A percentile compares a stretch with the other conserved stretches of the same genome.
Evolutionary conservation across 2,888 invertebrate genomes (phyloP).

Genomic region (Harpagoxenus sublaevis): DNA sequence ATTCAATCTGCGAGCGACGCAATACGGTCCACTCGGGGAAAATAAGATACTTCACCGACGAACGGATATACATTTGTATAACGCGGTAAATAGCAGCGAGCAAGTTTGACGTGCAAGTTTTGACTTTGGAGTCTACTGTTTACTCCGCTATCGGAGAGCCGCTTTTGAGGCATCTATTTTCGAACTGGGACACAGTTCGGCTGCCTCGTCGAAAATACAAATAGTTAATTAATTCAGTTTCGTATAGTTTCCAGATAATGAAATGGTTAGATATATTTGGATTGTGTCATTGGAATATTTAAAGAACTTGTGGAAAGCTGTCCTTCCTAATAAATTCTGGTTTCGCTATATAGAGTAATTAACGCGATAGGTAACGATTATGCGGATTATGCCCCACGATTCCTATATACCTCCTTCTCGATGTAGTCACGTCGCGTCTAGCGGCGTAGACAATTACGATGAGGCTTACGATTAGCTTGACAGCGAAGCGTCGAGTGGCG

Average conservation of each 20-base stretch:
- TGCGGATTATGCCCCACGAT: constrained; percentile 28
- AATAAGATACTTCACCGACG: constrained; percentile 12
- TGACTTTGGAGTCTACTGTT: constrained; percentile 32
- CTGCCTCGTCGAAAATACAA: neutral
- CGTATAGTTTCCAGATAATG: neutral
- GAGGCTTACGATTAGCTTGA: constrained; percentile 69
- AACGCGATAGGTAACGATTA: constrained; percentile 40
- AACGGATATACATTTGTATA: neutral
- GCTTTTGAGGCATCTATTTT: constrained; percentile 10
- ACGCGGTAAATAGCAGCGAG: constrained; percentile 12
- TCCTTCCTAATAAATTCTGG: neutral
- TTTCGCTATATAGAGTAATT: constrained; percentile 22
- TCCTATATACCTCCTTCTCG: constrained; percentile 29
- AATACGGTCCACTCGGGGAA: constrained; percentile 14
- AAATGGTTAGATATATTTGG: neutral
- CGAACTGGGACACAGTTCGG: constrained; percentile 25
- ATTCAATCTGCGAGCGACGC: constrained; percentile 63
- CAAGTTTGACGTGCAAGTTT: constrained; percentile 31
- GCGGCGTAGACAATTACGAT: constrained; percentile 67
- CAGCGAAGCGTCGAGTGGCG: constrained; percentile 69
- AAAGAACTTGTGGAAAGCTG: neutral
- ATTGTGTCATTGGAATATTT: neutral
- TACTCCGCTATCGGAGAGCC: neutral
- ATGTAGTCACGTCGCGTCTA: constrained; percentile 51
- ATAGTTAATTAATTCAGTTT: constrained; percentile 21